Evolutionary conservation across 2,797 vertebrate species (phyloP), one percentile per base, ranked within the genome.

Genomic region (Scomberomorus guttatus): DNA sequence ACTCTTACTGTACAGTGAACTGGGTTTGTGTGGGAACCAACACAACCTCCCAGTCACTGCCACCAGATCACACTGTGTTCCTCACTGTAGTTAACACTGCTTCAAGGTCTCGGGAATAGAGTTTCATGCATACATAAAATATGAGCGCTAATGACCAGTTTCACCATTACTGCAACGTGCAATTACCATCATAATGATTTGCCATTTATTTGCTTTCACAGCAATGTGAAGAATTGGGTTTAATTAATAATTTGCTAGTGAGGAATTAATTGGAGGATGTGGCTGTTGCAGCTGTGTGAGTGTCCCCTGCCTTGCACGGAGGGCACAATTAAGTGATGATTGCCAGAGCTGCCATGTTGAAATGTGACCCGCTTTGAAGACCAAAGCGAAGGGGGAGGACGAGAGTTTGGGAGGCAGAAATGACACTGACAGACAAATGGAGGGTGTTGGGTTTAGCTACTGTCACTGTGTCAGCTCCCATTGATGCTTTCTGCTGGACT

Each of bases 141-240:
- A 94, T 90, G 84, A 93, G 83, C 75, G n/a, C 88, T 94, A 95
- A 95, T 93, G 93, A 91, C 86, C 87, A 87, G 81, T 89, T 91
- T 89, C 89, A 75, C 79, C 92, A 93, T 89, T 87, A 85, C 87
- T 82, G 89, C 86, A 92, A 92, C 59, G 79, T 93, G 85, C 86
- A 93, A 94, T 94, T 94, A 94, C 81, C 85, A 90, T 93, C 91
- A 85, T 87, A 90, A 94, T 93, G 88, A 94, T 93, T 89, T 85
- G 79, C 87, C 87, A 88, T 87, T 93, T 91, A 93, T 92, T 93
- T 91, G 85, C 89, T 89, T 88, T 88, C 87, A 88, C 83, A 87
- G 86, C 85, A 81, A 93, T 88, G 84, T 87, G 84, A 90, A 83
- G 83, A 91, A 94, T 88, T 84, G 80, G 79, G 83, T 86, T 88